Evolutionary conservation across 2,113 vertebrate genomes (phyloP).

Genomic region (Archilochus colubris): DNA sequence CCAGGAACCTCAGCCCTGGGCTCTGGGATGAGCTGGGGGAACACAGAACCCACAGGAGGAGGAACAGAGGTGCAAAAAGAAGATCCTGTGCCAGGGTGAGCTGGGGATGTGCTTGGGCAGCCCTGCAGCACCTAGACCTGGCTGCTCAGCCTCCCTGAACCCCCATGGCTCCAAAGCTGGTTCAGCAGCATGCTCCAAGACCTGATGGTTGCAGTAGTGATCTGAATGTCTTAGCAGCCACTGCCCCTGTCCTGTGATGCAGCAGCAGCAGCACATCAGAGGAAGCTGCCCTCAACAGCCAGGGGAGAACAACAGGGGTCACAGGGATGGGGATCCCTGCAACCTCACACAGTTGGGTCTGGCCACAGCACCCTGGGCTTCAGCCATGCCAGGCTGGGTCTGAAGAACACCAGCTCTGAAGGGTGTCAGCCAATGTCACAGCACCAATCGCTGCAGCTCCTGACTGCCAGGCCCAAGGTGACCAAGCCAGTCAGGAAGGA

Average conservation of each 20-base stretch:
- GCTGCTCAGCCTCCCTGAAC: not conserved
- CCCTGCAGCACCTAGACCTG: fast-evolving
- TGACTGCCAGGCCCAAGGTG: not conserved
- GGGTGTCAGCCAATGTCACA: not conserved
- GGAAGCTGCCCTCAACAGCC: fast-evolving
- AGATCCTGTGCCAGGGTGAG: not conserved
- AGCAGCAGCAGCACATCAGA: fast-evolving
- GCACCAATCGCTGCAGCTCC: not conserved
- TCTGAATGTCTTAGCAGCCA: not conserved
- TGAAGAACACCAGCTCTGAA: not conserved
- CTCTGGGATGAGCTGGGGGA: not conserved
- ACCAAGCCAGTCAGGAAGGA: not conserved
- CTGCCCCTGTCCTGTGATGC: not conserved
- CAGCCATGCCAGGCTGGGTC: not conserved
- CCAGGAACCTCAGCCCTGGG: fast-evolving
- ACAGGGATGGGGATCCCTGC: fast-evolving
- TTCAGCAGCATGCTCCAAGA: not conserved
- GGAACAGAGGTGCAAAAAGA: fast-evolving
- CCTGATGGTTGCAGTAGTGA: not conserved
- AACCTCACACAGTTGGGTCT: not conserved
- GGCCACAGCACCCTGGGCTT: not conserved
- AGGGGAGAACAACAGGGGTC: fast-evolving
- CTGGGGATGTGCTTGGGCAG: fast-evolving
- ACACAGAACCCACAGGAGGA: fast-evolving
- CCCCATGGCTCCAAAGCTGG: not conserved